Evolutionary conservation across 2,797 vertebrate species (phyloP).

Genomic region (Zenarchopterus dispar): DNA sequence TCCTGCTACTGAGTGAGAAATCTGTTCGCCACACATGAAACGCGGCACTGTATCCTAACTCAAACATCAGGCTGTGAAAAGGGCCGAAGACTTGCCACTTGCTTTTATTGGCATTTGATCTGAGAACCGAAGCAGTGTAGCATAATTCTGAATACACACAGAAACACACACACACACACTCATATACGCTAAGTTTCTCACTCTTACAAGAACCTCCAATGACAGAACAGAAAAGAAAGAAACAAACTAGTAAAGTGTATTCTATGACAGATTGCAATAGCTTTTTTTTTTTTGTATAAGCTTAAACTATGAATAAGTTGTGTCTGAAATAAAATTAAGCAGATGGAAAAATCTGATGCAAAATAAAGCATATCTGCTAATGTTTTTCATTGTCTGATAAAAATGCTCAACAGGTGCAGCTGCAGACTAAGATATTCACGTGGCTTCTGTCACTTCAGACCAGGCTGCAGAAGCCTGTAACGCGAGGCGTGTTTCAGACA

Average conservation of each 20-base stretch:
- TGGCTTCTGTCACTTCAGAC: too few species aligned
- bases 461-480: slow-evolving; percentile 26
- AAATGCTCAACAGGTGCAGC: too few species aligned
- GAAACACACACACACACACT: slow-evolving; percentile 52
- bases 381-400: too few species aligned
- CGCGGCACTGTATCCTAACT: slow-evolving; percentile 72
- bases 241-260: too few species aligned
- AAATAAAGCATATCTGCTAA: too few species aligned
- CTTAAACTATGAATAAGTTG: too few species aligned
- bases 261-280: too few species aligned
- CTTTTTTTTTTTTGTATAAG: too few species aligned
- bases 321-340: too few species aligned
- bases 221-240: slow-evolving; percentile 31
- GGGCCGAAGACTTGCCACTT: slow-evolving; percentile 74
- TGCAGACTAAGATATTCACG: too few species aligned
- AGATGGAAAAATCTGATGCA: too few species aligned
- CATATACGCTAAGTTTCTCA: slow-evolving; percentile 56
- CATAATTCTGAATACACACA: slow-evolving; percentile 66
- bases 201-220: slow-evolving; percentile 50
- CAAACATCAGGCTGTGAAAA: slow-evolving; percentile 69
- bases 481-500: slow-evolving; percentile 15
- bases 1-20: slow-evolving; percentile 59
- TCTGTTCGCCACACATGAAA: slow-evolving; percentile 68
- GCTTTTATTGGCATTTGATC: slow-evolving; percentile 82
- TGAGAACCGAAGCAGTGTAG: slow-evolving; percentile 66